Conservation (phyloP, 2,113 vertebrate species). For the Hippocampus barbouri region DNA sequence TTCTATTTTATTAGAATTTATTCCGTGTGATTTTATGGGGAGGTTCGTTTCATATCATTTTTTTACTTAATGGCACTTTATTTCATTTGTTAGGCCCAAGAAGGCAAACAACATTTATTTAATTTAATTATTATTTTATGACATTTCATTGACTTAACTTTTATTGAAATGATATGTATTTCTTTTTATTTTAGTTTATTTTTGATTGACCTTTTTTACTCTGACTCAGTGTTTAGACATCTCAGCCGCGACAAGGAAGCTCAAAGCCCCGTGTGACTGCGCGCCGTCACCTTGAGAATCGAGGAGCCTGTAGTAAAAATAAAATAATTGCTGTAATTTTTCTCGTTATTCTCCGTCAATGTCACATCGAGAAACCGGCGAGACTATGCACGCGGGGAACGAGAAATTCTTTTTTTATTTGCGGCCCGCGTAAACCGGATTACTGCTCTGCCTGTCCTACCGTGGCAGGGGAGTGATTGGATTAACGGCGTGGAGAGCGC, state of each 20-base stretch:
- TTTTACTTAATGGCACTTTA: too few relatives aligned
- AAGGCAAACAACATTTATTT: too few relatives aligned
- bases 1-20: too few relatives aligned
- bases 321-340: conserved; percentile 76
- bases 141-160: too few relatives aligned
- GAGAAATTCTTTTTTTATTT: conserved; percentile 54
- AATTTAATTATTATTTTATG: too few relatives aligned
- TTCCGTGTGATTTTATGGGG: too few relatives aligned
- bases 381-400: conserved; percentile 38
- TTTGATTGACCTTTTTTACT: too few relatives aligned
- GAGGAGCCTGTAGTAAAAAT: conserved; percentile 62
- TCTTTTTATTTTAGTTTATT: too few relatives aligned
- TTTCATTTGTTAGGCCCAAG: too few relatives aligned
- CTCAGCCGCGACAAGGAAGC: conserved; percentile 25
- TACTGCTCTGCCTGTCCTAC: conserved; percentile 70
- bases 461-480: conserved; percentile 71
- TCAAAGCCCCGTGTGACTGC: conserved; percentile 47
- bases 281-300: conserved; percentile 63
- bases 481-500: conserved; percentile 71
- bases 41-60: too few relatives aligned
- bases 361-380: conserved; percentile 54
- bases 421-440: conserved; percentile 74
- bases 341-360: conserved; percentile 70
- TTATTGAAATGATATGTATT: too few relatives aligned
- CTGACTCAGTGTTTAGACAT: conserved; percentile 37